Conservation (phyloP, 1,140 invertebrate genomes). For the Battus philenor region DNA sequence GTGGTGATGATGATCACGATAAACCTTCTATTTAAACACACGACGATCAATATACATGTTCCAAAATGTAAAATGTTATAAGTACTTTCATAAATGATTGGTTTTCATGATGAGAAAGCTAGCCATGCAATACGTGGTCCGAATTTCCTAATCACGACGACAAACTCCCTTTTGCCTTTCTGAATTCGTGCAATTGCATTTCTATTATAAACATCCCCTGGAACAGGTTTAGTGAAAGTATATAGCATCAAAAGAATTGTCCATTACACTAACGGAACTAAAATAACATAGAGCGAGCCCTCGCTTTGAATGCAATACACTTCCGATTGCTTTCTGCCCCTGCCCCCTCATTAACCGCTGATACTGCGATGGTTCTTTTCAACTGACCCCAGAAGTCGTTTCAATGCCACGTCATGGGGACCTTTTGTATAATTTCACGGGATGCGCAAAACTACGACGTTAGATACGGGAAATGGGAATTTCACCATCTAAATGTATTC, state of each 20-base stretch:
- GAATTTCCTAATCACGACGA: no score
- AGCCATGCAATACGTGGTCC: no score
- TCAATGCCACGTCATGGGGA: conserved; percentile 37
- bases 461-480: conserved; percentile 35
- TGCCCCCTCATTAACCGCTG: conserved; percentile 45
- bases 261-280: conserved; percentile 23
- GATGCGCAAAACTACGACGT: conserved; percentile 28
- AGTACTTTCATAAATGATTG: no score
- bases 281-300: conserved; percentile 17
- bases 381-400: conserved; percentile 37
- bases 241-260: conserved; percentile 8
- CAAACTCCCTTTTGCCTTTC: no score
- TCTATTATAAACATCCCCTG: no score
- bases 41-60: no score
- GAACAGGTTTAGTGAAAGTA: no score
- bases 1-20: no score
- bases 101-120: no score
- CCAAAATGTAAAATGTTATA: no score
- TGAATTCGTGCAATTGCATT: no score
- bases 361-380: conserved; percentile 40
- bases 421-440: conserved; percentile 29
- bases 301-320: conserved; percentile 32
- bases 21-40: no score
- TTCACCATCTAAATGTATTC: conserved; percentile 37
- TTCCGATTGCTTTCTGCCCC: conserved; percentile 38